Evolutionary conservation across 2,888 invertebrate species (phyloP).

Genomic region (Platypus cylindrus): DNA sequence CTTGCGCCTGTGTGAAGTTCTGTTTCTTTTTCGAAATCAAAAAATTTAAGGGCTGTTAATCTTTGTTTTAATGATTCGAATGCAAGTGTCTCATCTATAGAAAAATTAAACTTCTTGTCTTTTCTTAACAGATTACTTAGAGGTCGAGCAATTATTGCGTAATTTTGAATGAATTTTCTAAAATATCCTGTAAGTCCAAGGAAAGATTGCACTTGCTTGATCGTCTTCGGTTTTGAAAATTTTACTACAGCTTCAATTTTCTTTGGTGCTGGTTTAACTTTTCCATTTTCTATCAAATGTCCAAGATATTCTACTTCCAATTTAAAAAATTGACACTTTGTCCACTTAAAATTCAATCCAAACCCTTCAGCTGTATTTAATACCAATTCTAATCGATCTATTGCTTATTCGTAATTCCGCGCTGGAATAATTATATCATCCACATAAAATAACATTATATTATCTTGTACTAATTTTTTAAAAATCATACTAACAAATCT

Average conservation of each 20-base stretch:
- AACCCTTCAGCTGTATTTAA: conserved; percentile 4
- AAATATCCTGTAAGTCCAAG: conserved; percentile 22
- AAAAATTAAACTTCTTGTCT: conserved; percentile 15
- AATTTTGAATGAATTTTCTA: conserved; percentile 20
- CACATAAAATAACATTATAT: conserved; percentile 21
- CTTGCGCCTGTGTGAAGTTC: conserved; percentile 17
- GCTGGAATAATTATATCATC: conserved; percentile 24
- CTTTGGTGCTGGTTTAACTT: conserved; percentile 20
- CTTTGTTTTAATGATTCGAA: conserved; percentile 15
- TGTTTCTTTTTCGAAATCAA: conserved; percentile 5
- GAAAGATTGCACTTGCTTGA: conserved; percentile 20
- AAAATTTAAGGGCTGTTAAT: conserved; percentile 14
- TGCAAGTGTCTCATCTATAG: conserved; percentile 13
- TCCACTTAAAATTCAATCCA: conserved; percentile 8
- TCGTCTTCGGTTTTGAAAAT: conserved; percentile 21
- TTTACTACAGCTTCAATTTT: conserved; percentile 22
- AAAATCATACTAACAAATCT: conserved; percentile 25
- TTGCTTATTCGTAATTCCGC: conserved; percentile 4
- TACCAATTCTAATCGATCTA: conserved; percentile 5
- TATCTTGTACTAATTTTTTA: conserved; percentile 17
- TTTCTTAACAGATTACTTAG: conserved; percentile 15
- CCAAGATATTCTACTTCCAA: conserved; percentile 24
- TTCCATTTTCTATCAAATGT: conserved; percentile 20
- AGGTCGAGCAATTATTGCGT: conserved; percentile 16
- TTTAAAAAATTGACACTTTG: conserved; percentile 18